Conservation (phyloP, 2,797 vertebrate species). For the Knipowitschia caucasica region DNA sequence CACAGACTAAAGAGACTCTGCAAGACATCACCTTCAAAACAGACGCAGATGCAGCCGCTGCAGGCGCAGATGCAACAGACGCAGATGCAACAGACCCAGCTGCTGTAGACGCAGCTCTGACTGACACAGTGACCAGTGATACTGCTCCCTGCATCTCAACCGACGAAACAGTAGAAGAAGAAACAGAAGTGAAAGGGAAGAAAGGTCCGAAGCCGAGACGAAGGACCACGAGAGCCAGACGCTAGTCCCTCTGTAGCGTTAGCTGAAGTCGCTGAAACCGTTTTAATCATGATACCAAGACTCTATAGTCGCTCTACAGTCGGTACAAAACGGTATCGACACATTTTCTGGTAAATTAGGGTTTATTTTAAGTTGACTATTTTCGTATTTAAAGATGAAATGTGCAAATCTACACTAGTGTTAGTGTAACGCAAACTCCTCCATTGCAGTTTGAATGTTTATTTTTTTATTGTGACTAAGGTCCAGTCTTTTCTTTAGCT, state of each 20-base stretch:
- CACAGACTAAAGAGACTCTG: constrained; percentile 15
- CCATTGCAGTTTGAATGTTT: no score
- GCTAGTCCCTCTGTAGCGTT: constrained; percentile 39
- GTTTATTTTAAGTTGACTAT: no score
- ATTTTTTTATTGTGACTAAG: no score
- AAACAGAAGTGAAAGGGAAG: constrained; percentile 32
- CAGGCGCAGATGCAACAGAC: constrained; percentile 20
- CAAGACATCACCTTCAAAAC: constrained; percentile 21
- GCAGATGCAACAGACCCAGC: constrained; percentile 7
- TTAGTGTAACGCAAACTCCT: no score
- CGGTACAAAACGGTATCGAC: no score
- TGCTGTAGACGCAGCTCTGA: constrained; percentile 7
- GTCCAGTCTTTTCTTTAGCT: no score
- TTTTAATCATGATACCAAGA: not conserved
- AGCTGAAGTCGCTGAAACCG: not conserved
- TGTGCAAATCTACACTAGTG: no score
- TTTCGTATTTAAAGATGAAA: no score
- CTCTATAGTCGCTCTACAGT: no score
- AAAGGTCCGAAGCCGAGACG: constrained; percentile 58
- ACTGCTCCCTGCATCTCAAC: constrained; percentile 1
- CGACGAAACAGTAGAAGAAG: constrained; percentile 38
- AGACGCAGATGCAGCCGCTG: not conserved
- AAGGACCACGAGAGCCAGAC: constrained; percentile 65
- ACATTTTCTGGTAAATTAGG: no score
- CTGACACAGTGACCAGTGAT: constrained; percentile 16